A percentile compares a stretch with the other conserved stretches of the same genome.
Conservation (phyloP, 2,797 vertebrate genomes). For the Glossophaga mutica region DNA sequence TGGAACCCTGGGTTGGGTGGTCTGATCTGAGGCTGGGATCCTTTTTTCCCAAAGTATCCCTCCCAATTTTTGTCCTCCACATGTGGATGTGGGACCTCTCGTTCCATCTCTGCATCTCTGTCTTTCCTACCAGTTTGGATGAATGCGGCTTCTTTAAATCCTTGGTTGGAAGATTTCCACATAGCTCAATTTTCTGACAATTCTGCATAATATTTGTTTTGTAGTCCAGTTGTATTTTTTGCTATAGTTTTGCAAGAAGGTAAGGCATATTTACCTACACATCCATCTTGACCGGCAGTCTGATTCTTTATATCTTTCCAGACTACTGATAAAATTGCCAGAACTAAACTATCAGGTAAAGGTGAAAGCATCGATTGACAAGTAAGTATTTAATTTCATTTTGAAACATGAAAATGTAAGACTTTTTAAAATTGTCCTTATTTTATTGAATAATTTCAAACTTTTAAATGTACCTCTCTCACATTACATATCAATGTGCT, state of each 20-base stretch:
- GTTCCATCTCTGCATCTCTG: neutral
- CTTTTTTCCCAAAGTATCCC: neutral
- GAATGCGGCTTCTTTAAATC: neutral
- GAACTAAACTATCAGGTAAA: slow-evolving; percentile 98
- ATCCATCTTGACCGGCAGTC: neutral
- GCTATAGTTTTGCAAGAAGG: neutral
- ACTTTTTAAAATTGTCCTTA: neutral
- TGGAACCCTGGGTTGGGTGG: neutral
- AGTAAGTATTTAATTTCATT: slow-evolving; percentile 66
- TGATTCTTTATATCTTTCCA: slow-evolving; percentile 74
- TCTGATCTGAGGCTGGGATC: neutral
- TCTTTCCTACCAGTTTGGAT: neutral
- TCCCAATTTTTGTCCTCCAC: neutral
- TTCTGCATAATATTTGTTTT: neutral
- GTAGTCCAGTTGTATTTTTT: neutral
- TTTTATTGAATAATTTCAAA: slow-evolving; percentile 21
- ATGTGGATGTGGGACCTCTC: neutral
- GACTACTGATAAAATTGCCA: slow-evolving; percentile 95
- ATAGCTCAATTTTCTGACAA: neutral
- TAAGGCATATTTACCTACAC: neutral
- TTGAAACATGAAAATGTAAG: neutral
- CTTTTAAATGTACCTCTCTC: slow-evolving; percentile 8
- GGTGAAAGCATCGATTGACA: slow-evolving; percentile 96
- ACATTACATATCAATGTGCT: neutral
- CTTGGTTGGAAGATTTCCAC: neutral